Conservation (phyloP, 2,113 vertebrate genomes). For the Cranoglanis bouderius region DNA sequence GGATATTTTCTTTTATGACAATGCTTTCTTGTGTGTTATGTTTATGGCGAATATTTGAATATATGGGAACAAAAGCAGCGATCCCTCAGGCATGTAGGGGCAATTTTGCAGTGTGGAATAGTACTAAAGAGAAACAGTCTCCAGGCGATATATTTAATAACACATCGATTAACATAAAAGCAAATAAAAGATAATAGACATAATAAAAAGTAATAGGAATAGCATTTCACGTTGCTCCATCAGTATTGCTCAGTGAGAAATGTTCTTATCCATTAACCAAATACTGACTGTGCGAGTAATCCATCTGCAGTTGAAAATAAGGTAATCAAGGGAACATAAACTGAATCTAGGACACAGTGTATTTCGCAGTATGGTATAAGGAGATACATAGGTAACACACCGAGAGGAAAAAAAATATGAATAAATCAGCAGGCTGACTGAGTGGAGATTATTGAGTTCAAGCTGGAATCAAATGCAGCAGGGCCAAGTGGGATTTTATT, state of each 20-base stretch:
- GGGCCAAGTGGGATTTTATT: background rate
- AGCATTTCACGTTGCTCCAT: background rate
- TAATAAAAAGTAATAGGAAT: background rate
- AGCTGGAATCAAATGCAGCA: background rate
- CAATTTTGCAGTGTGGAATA: background rate
- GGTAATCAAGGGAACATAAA: constrained; percentile 10
- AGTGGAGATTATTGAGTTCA: background rate
- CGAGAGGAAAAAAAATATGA: background rate
- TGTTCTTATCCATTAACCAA: constrained; percentile 24
- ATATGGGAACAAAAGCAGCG: background rate
- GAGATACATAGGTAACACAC: background rate
- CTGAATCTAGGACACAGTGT: background rate
- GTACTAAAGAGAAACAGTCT: background rate
- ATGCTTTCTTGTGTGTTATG: background rate
- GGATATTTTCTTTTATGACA: background rate
- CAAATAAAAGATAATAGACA: background rate
- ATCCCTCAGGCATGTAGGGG: background rate
- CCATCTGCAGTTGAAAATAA: constrained; percentile 14
- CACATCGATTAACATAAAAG: background rate
- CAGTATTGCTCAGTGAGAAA: constrained; percentile 1
- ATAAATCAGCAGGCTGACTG: constrained; percentile 7
- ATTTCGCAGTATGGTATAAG: background rate
- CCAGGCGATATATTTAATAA: background rate
- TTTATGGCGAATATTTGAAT: constrained; percentile 11
- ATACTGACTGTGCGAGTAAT: background rate